phyloP scores from a whole-genome alignment of 2,797 vertebrate species.

The Lepilemur septentrionalis region DNA sequence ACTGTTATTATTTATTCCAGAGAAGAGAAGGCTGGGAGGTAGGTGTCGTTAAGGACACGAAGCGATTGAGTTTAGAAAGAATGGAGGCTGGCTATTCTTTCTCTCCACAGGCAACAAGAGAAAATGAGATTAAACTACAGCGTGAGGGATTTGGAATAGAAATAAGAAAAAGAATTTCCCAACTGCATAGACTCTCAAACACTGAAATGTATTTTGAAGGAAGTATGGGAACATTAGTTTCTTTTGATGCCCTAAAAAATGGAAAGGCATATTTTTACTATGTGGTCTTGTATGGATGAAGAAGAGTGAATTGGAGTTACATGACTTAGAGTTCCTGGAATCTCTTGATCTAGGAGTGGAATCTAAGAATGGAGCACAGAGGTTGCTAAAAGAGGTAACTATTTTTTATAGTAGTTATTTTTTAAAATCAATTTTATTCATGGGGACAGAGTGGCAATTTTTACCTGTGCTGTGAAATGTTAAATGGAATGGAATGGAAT shows the following conservation, averaged over 20 bases:
- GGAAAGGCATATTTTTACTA: not conserved
- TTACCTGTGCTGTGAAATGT: slow-evolving; percentile 22
- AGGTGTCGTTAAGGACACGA: slow-evolving; percentile 57
- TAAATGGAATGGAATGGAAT: not conserved
- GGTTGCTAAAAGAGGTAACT: not conserved
- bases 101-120: slow-evolving; percentile 54
- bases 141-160: slow-evolving; percentile 38
- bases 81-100: slow-evolving; percentile 63
- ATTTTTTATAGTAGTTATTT: not conserved
- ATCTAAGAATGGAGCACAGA: not conserved
- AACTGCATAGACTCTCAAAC: slow-evolving; percentile 44
- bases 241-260: slow-evolving; percentile 28
- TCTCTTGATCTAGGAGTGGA: not conserved
- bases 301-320: not conserved
- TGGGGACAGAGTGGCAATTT: not conserved
- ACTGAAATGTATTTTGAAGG: slow-evolving; percentile 37
- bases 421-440: not conserved
- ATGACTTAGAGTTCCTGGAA: not conserved
- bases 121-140: slow-evolving; percentile 71
- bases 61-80: slow-evolving; percentile 65
- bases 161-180: slow-evolving; percentile 64
- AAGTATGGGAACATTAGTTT: not conserved
- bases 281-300: not conserved
- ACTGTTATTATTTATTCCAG: slow-evolving; percentile 37
- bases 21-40: slow-evolving; percentile 43